Base-by-base conservation (phyloP, 2,113 vertebrate species). In the Gopherus evgoodei region DNA sequence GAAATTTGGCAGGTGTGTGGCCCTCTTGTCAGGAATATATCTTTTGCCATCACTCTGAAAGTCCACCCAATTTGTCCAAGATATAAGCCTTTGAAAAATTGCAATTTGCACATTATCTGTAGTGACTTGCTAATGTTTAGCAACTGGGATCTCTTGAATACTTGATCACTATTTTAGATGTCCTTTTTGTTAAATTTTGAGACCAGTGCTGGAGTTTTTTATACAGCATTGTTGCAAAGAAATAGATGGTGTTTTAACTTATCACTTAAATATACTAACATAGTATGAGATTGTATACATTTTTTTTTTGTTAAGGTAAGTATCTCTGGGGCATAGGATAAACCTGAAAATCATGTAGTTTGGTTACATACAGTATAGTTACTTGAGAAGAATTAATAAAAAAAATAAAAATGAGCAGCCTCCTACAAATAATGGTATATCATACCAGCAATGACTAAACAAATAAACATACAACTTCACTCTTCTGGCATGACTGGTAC, bases 21-120 rank as follows among this genome's bases (percentile, higher is more conserved):
- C 52, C 85, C 93, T 96, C 82, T 81, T 93, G 90, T 94, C 59
- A 14, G 79, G 65, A 65, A 89, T 69, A 5, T 56, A 81, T 94
- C 86, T 96, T 81, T 87, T 69, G 83, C 80, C 88, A 21, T 94
- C 76, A 16, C 42, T 93, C 90, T 50, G 87, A 84, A 89, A 93
- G 54, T 85, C 38, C 91, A 65, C 86, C 84, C 87, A 87, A 95
- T 54, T 52, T 90, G 7, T 53, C 35, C 0, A 0, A 62, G 29
- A 76, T 81, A 81, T 75, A 84, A 91, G 81, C 76, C 62, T 78
- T 78, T 47, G 65, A 91, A 62, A 90, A 65, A 6, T 83, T 91
- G 5, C 19, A n/a, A 19, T 75, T 87, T 90, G 31, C 86, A 90
- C 24, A 6, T n/a, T 53, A 84, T 93, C 16, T 75, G 76, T 81